Evolutionary conservation across 2,888 invertebrate genomes (phyloP).

Genomic region (Xestia sexstrigata): DNA sequence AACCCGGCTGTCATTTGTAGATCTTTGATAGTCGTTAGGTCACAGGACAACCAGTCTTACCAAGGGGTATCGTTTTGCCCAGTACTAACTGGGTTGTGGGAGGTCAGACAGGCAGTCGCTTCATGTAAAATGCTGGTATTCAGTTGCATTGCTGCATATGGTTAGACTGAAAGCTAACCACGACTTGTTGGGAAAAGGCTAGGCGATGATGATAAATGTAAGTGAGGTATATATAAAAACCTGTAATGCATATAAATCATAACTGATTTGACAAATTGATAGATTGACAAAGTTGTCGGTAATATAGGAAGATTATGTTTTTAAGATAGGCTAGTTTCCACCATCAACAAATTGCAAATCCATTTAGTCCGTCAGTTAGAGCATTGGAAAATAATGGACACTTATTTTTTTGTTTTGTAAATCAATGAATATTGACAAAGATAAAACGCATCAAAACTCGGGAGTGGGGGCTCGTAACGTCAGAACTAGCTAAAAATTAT

Average conservation of each 20-base stretch:
- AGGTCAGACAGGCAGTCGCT: not conserved
- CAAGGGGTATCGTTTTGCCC: not conserved
- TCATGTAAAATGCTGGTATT: not conserved
- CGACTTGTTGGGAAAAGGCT: not conserved
- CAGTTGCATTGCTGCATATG: not conserved
- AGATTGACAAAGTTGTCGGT: not conserved
- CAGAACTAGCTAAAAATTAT: too few species aligned
- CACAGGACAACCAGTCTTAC: not conserved
- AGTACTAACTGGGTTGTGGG: not conserved
- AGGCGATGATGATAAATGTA: not conserved
- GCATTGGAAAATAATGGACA: too few species aligned
- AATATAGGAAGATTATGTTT: not conserved
- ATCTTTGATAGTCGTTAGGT: not conserved
- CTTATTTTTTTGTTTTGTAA: too few species aligned
- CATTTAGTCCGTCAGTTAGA: too few species aligned
- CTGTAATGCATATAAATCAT: not conserved
- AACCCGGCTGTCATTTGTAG: not conserved
- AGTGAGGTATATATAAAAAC: not conserved
- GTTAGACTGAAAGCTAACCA: not conserved
- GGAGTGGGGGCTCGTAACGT: too few species aligned
- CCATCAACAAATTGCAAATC: too few species aligned
- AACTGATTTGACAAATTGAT: not conserved
- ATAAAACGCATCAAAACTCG: too few species aligned
- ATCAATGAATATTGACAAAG: too few species aligned
- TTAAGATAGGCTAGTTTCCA: too few species aligned